Conservation (phyloP, 2,113 vertebrate genomes). For the Triplophysa siluroides region DNA sequence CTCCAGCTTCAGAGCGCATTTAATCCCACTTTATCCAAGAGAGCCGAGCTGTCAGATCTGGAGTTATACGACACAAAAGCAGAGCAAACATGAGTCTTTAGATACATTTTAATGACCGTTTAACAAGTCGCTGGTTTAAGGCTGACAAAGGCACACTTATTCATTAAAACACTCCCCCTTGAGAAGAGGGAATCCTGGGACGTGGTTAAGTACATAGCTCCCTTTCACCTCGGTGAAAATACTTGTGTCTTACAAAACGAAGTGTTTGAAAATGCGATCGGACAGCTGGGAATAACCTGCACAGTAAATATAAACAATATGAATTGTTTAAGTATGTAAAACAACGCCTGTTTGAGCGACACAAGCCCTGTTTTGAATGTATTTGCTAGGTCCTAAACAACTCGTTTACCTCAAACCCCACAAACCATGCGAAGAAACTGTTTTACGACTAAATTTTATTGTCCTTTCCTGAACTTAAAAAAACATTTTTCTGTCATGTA, state of each 20-base stretch:
- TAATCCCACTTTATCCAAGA: slow-evolving; percentile 88
- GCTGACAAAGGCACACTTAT: slow-evolving; percentile 47
- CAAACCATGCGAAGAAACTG: neutral
- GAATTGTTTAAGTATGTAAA: slow-evolving; percentile 15
- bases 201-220: slow-evolving; percentile 51
- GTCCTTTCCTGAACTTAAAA: neutral
- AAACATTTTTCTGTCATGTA: neutral
- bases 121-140: slow-evolving; percentile 60
- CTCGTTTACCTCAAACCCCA: slow-evolving; percentile 1
- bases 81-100: slow-evolving; percentile 64
- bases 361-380: slow-evolving; percentile 40
- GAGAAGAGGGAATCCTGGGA: slow-evolving; percentile 55
- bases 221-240: slow-evolving; percentile 43
- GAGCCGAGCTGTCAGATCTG: slow-evolving; percentile 84
- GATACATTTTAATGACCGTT: slow-evolving; percentile 69
- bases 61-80: slow-evolving; percentile 56
- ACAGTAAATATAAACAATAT: slow-evolving; percentile 47
- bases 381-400: slow-evolving; percentile 46
- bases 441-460: neutral
- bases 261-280: slow-evolving; percentile 47
- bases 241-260: slow-evolving; percentile 55
- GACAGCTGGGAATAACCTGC: slow-evolving; percentile 60
- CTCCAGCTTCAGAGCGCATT: slow-evolving; percentile 31
- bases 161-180: slow-evolving; percentile 46
- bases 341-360: slow-evolving; percentile 49